Base-by-base conservation (phyloP, 2,888 invertebrate genomes). In the Aspidiotus destructor region DNA sequence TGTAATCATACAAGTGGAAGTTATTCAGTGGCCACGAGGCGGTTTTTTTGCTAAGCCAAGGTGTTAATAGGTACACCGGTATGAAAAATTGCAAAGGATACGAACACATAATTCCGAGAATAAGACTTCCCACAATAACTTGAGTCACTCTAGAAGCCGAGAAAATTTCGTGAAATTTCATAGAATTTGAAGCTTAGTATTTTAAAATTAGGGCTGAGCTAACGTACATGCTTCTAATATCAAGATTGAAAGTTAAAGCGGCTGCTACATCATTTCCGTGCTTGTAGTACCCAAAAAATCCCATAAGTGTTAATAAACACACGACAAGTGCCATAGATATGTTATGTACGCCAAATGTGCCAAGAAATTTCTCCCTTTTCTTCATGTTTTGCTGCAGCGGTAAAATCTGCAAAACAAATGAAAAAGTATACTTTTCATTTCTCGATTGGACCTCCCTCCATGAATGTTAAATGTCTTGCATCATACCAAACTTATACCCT, bases 371-470 rank as follows among this genome's bases (percentile, higher is more conserved):
- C 69, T 83, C 80, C 0, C 92, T 91, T 15, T 83, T 81, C 72
- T 81, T 84, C 95, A 97, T 96, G 76, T 92, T 88, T 76, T 92
- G 93, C 79, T 95, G 91, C 73, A 98, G 78, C 0, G 97, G 97
- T 71, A 98, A 79, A n/a, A 96, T 87, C 91, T 92, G 76, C 3
- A 48, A 48, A 11, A 11, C 48, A 13, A 48, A n/a, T 48, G 10
- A 48, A 48, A 2, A 13, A n/a, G n/a, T 48, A 48, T 11, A 48
- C 10, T 48, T 48, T 48, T 48, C 2, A 3, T 48, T 48, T 13
- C 48, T 6, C 6, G 48, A 2, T 28, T 28, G 28, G n/a, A 28
- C 28, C 28, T 28, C 5, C 28, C 28, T 28, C 1, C 28, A 28
- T 28, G 28, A 28, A 28, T 28, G 5, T 5, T 28, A 28, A 28